Conservation (phyloP, 2,888 invertebrate species). For the Polia nebulosa region DNA sequence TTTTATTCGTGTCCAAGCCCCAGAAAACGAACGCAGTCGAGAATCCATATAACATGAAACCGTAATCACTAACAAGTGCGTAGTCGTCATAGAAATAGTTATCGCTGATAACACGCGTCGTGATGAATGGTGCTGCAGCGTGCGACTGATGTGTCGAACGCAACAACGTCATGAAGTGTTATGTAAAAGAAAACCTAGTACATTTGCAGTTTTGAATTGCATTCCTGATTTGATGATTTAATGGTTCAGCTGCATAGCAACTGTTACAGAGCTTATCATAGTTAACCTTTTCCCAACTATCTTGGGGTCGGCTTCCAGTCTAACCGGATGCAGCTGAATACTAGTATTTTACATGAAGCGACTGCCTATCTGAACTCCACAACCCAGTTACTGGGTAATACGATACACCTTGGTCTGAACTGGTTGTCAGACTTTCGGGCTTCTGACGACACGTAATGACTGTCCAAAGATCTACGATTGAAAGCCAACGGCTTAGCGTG, state of each 20-base stretch:
- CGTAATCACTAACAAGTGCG: slow-evolving; percentile 8
- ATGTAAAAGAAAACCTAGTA: slow-evolving; percentile 20
- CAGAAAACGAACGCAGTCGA: neutral
- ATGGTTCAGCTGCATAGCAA: neutral
- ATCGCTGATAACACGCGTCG: slow-evolving; percentile 41
- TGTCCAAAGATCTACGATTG: no score
- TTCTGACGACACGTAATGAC: no score
- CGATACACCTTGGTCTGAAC: no score
- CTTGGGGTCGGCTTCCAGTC: no score
- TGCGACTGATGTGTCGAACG: slow-evolving; percentile 20
- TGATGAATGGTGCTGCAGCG: slow-evolving; percentile 8
- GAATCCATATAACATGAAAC: neutral
- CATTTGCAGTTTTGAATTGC: neutral
- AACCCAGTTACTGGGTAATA: no score
- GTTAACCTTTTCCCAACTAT: neutral
- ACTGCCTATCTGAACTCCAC: no score
- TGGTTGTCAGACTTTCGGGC: no score
- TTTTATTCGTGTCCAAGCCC: slow-evolving; percentile 12
- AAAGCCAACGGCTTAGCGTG: no score
- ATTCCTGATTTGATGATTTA: slow-evolving; percentile 20
- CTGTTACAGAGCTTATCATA: neutral
- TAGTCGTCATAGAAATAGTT: slow-evolving; percentile 47
- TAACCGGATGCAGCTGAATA: no score
- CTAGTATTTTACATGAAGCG: no score
- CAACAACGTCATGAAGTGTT: slow-evolving; percentile 15